Base-by-base conservation (phyloP, 1,140 invertebrate species). In the Caenorhabditis tropicalis region DNA sequence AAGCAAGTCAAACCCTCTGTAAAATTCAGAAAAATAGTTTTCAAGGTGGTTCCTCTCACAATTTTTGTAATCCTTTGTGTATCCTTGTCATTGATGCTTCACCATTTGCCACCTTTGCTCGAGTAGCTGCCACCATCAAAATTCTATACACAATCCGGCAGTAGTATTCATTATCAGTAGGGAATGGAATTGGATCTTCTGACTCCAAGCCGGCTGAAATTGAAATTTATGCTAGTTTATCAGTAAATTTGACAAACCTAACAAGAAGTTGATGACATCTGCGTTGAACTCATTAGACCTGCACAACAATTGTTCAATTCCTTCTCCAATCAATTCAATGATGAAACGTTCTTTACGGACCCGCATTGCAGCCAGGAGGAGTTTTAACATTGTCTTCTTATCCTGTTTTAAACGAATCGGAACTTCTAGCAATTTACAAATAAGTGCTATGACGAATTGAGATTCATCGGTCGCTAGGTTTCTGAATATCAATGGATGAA, bases 31-130 rank as follows among this genome's bases (percentile, higher is more conserved):
- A 1, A 0, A 21, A 1, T 27, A 1, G 6, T 1, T 27, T 56
- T 56, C 0, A 10, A 7, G 21, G 10, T 6, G 12, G 5, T 43
- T 43, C 12, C 39, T 1, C 53, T 74, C n/a, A 74, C 65, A 74
- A 12, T 43, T 43, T 74, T 24, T 74, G 65, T 24, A 74, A n/a
- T 1, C 36, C 65, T 33, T 74, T 43, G 36, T 74, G 27, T 10
- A 74, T 74, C 15, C 65, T n/a, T 2, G 65, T 74, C 65, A 74
- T 74, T 7, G 65, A 43, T 21, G 24, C 24, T n/a, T 43, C 65
- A 74, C 43, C 65, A n/a, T 74, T 74, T 27, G 65, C 65, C 2
- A 74, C 65, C 24, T 74, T 74, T 12, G 33, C 65, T 43, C 65
- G 15, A n/a, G 65, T 74, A 3, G 65, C 65, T 24, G 65, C 65